phyloP scores from a whole-genome alignment of 2,113 vertebrate species.

The Pelvicachromis taeniatus region DNA sequence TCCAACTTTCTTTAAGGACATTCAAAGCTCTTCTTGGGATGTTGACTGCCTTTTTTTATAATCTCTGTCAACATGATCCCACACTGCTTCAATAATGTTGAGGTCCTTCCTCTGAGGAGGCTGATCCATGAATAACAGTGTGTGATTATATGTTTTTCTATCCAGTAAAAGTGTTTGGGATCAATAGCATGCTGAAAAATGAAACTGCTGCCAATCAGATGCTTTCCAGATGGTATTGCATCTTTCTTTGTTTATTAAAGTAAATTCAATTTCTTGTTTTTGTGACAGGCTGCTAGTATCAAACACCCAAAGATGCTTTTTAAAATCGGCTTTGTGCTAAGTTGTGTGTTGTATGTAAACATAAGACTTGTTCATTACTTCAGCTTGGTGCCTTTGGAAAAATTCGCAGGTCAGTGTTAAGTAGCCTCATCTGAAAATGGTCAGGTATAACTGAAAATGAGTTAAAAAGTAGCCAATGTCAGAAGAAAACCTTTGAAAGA shows the following conservation, averaged over 20 bases:
- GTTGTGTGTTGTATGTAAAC: neutral
- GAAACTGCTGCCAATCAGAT: neutral
- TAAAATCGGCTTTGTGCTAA: neutral
- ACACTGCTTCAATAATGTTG: neutral
- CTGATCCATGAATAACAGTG: neutral
- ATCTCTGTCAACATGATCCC: neutral
- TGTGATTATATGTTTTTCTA: neutral
- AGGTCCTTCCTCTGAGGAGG: no score
- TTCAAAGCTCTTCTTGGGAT: neutral
- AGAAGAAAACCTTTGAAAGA: neutral
- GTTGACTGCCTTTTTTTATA: neutral
- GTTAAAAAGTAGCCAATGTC: neutral
- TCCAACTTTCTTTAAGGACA: neutral
- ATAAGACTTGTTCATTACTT: neutral
- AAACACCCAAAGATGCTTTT: neutral
- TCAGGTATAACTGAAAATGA: neutral
- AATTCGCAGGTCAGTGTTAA: neutral
- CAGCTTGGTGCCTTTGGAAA: neutral
- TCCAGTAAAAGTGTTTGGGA: neutral
- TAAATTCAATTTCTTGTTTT: neutral
- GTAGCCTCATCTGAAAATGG: neutral
- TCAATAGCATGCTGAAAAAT: neutral
- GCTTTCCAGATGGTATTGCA: neutral
- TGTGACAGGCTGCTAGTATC: neutral
- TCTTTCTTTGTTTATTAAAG: neutral